A percentile compares a stretch with the other conserved stretches of the same genome.
Evolutionary conservation across 2,888 invertebrate genomes (phyloP).

Genomic region (Metalampra italica): DNA sequence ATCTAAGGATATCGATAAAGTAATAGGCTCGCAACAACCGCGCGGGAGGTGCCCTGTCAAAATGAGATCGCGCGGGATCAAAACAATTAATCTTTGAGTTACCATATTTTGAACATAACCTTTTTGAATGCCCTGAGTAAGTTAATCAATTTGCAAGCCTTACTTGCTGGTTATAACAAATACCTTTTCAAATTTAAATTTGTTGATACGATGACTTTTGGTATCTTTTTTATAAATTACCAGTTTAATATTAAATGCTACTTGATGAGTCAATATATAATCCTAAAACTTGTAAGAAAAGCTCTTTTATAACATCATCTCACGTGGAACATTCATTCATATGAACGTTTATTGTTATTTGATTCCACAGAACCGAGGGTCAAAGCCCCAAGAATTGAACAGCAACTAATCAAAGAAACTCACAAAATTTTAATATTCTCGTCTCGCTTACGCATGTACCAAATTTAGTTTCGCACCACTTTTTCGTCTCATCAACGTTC

Average conservation of each 20-base stretch:
- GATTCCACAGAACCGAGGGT: slow-evolving; percentile 1
- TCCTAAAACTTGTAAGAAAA: neutral
- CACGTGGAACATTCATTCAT: slow-evolving; percentile 4
- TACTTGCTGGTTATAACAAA: slow-evolving; percentile 37
- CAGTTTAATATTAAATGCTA: neutral
- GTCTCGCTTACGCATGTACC: slow-evolving; percentile 34
- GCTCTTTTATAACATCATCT: neutral
- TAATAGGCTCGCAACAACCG: slow-evolving; percentile 18
- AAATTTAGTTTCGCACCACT: slow-evolving; percentile 52
- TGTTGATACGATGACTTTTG: neutral
- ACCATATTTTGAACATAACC: slow-evolving; percentile 51
- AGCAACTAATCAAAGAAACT: slow-evolving; percentile 59
- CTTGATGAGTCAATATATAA: neutral
- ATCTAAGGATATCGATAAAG: slow-evolving; percentile 30
- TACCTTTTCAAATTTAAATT: neutral
- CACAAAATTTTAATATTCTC: slow-evolving; percentile 36
- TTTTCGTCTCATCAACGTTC: slow-evolving; percentile 61
- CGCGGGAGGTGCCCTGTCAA: slow-evolving; percentile 34
- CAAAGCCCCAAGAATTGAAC: slow-evolving; percentile 4
- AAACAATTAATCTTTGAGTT: slow-evolving; percentile 70
- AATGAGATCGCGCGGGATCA: slow-evolving; percentile 44
- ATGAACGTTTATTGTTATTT: slow-evolving; percentile 6
- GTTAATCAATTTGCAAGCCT: slow-evolving; percentile 67
- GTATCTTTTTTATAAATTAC: neutral
- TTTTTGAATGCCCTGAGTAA: slow-evolving; percentile 42